Base-by-base conservation (phyloP, 2,888 invertebrate genomes). In the Eretmocerus hayati region DNA sequence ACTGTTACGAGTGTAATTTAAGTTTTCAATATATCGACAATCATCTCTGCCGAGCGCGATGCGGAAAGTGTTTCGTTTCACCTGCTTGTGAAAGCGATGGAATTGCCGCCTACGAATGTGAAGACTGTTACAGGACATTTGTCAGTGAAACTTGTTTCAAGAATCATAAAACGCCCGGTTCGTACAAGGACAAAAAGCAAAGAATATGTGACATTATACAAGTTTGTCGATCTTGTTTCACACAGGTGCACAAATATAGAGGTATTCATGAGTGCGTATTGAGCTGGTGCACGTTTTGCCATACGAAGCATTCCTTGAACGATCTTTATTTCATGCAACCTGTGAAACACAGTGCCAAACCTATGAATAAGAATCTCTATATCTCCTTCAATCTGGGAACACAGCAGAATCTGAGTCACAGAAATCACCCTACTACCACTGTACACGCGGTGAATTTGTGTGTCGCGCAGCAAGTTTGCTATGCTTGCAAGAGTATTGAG, bases 361-460 rank as follows among this genome's bases (percentile, higher is more conserved):
- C 13, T 9, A 30, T 30, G 30, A 9, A 9, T 9, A 30, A 23
- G 2, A 15, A 4, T 8, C 11, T 40, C 11, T 42, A 20, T 19
- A 2, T 42, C 9, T 42, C 32, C 16, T 42, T 16, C n/a, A 13
- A 33, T 42, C 23, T 42, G 8, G 42, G 33, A 19, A 33, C 42
- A 5, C 4, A 22, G 22, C 33, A 42, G 5, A 15, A 32, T 8
- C 9, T 23, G 2, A 16, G 5, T 15, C 16, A 16, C 22, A 8
- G 22, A 35, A 15, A 35, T 21, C 11, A 33, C 4, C 2, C n/a
- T 33, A 9, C 8, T 13, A 33, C 13, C 11, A 21, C 4, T 16
- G 26, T 42, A n/a, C 42, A 42, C 5, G 8, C 30, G 13, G 35
- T 30, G n/a, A 47, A 11, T 30, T 20, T 47, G 1, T 47, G 47